A percentile compares a stretch with the other conserved stretches of the same genome.
These are phyloP conservation scores for Antheraea pernyi DNA, from an alignment of 1,140 invertebrate species.

Conservation along the genomic window DNA sequence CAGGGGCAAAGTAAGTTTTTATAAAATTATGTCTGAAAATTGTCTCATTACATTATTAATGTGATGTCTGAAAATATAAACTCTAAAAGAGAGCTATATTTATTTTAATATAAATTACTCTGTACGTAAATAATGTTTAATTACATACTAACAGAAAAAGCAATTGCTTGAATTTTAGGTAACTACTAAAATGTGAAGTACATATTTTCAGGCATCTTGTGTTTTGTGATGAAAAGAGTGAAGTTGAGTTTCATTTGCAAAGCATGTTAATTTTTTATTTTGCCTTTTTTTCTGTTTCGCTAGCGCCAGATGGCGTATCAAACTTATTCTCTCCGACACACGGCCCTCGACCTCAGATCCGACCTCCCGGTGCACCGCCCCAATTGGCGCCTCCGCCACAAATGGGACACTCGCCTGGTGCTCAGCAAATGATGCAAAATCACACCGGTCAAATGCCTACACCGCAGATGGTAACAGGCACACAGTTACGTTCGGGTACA, in stretches of 20 bases:
- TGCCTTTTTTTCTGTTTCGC: slow-evolving; percentile 51
- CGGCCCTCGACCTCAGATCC: slow-evolving; percentile 53
- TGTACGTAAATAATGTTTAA: neutral
- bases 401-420: slow-evolving; percentile 52
- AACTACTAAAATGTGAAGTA: neutral
- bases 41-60: neutral
- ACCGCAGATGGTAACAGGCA: slow-evolving; percentile 48
- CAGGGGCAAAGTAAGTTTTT: slow-evolving; percentile 67
- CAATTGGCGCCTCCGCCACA: slow-evolving; percentile 35
- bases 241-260: slow-evolving; percentile 34
- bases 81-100: neutral
- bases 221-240: neutral
- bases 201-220: neutral
- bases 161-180: neutral
- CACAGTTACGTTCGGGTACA: slow-evolving; percentile 39
- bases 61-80: neutral
- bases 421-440: slow-evolving; percentile 42
- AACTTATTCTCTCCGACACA: slow-evolving; percentile 70
- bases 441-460: slow-evolving; percentile 18
- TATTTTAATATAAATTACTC: neutral
- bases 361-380: slow-evolving; percentile 50
- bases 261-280: slow-evolving; percentile 69
- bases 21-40: neutral
- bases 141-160: neutral
- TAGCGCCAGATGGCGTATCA: slow-evolving; percentile 72